These are phyloP conservation scores for Halichoeres trimaculatus DNA, from an alignment of 2,113 vertebrate genomes.

Conservation along the genomic window DNA sequence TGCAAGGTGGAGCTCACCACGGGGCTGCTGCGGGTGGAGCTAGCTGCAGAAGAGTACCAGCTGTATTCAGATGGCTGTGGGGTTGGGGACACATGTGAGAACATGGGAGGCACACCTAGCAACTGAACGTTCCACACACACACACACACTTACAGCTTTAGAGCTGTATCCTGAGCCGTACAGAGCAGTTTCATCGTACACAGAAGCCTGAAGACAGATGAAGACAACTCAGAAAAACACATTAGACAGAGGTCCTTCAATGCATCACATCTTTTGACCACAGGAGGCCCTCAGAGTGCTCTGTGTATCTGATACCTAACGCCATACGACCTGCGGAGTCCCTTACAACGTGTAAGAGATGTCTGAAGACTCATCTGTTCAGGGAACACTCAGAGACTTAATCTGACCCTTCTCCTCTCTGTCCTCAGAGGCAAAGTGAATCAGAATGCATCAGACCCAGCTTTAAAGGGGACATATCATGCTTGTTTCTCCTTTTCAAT, in stretches of 20 bases:
- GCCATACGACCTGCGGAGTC: too few species aligned
- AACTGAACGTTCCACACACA: neutral
- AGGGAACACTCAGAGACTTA: too few species aligned
- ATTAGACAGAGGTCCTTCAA: neutral
- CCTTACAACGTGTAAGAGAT: too few species aligned
- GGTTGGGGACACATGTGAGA: slow-evolving; percentile 33
- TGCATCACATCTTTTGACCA: too few species aligned
- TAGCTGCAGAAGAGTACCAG: slow-evolving; percentile 90
- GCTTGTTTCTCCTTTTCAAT: too few species aligned
- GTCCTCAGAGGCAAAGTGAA: too few species aligned
- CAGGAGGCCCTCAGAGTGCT: too few species aligned
- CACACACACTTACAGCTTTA: slow-evolving; percentile 88
- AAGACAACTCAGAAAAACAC: slow-evolving; percentile 65
- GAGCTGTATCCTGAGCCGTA: slow-evolving; percentile 83
- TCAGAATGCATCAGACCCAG: too few species aligned
- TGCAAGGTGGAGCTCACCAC: slow-evolving; percentile 87
- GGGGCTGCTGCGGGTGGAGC: slow-evolving; percentile 91
- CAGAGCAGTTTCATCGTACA: slow-evolving; percentile 85
- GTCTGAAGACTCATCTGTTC: too few species aligned
- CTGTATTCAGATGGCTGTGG: slow-evolving; percentile 93
- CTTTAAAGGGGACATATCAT: too few species aligned
- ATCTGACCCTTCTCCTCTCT: too few species aligned
- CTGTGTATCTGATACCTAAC: too few species aligned
- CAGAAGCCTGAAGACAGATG: slow-evolving; percentile 84
- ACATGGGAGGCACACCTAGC: neutral